Percentiles rank a stretch among this genome's conserved stretches.
phyloP scores from a whole-genome alignment of 2,113 vertebrate species.

The Oryzias curvinotus region DNA sequence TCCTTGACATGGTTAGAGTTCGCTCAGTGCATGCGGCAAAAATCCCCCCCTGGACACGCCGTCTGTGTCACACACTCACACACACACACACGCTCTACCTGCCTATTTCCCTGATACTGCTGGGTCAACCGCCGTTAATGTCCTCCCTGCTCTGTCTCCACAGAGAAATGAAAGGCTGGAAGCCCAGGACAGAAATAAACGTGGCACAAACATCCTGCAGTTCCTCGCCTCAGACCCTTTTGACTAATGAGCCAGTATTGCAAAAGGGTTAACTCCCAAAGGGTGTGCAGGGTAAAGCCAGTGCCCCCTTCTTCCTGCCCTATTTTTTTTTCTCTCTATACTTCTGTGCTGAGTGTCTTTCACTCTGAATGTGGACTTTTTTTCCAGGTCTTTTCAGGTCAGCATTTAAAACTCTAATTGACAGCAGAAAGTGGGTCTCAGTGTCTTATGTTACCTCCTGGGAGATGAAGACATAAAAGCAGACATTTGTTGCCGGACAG shows the following conservation, averaged over 20 bases:
- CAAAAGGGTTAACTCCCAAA: conserved; percentile 54
- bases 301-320: conserved; percentile 60
- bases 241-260: conserved; percentile 69
- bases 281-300: conserved; percentile 27
- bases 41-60: conserved; percentile 29
- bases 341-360: conserved; percentile 11
- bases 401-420: conserved; percentile 21
- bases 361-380: conserved; percentile 26
- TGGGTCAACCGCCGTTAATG: conserved; percentile 41
- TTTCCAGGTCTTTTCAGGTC: conserved; percentile 43
- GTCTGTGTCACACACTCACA: conserved; percentile 10
- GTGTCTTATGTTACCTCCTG: conserved; percentile 10
- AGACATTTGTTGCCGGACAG: conserved; percentile 3
- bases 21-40: conserved; percentile 2
- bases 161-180: conserved; percentile 34
- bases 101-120: conserved; percentile 34
- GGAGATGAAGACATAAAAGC: conserved; percentile 3
- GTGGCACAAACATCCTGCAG: conserved; percentile 46
- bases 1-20: conserved; percentile 72
- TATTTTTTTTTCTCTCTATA: conserved; percentile 48
- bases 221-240: conserved; percentile 49
- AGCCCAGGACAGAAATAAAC: conserved; percentile 66
- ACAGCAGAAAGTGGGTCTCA: conserved; percentile 32
- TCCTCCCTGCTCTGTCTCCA: conserved; percentile 38
- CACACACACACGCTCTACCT: conserved; percentile 30